Evolutionary conservation across 2,888 invertebrate genomes (phyloP).

Genomic region (Eupithecia vulgata): DNA sequence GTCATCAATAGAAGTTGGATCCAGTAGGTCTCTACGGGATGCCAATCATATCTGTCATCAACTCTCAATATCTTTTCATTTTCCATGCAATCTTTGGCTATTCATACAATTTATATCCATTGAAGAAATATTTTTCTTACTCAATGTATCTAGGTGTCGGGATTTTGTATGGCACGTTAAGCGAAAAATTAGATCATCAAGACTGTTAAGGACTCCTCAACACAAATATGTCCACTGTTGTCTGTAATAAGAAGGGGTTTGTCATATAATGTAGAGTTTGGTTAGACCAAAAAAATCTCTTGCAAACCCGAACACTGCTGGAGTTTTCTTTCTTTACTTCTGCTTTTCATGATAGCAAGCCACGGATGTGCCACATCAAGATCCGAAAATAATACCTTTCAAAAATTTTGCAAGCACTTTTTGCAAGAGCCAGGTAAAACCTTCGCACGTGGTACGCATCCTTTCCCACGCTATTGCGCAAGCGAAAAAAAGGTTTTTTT

Average conservation of each 20-base stretch:
- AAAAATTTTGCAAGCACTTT: constrained; percentile 15
- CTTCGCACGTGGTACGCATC: constrained; percentile 57
- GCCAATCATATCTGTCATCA: constrained; percentile 55
- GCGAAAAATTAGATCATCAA: not conserved
- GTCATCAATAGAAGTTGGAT: not conserved
- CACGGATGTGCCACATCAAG: constrained; percentile 2
- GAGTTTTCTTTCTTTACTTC: too few species aligned
- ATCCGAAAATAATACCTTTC: constrained; percentile 11
- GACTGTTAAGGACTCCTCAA: not conserved
- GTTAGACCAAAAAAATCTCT: too few species aligned
- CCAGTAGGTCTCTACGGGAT: constrained; percentile 39
- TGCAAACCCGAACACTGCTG: too few species aligned
- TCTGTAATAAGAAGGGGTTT: too few species aligned
- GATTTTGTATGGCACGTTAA: not conserved
- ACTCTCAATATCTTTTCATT: constrained; percentile 46
- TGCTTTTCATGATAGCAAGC: not conserved
- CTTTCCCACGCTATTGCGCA: constrained; percentile 73
- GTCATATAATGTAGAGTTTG: too few species aligned
- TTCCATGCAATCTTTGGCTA: constrained; percentile 33
- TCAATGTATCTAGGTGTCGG: constrained; percentile 2
- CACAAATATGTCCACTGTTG: not conserved
- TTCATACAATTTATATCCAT: constrained; percentile 8
- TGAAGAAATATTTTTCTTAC: not conserved
- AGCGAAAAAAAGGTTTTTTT: constrained; percentile 60
- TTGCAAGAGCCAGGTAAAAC: constrained; percentile 50